Evolutionary conservation across 2,797 vertebrate species (phyloP), one percentile per base, ranked within the genome.

Genomic region (Ispidina picta): DNA sequence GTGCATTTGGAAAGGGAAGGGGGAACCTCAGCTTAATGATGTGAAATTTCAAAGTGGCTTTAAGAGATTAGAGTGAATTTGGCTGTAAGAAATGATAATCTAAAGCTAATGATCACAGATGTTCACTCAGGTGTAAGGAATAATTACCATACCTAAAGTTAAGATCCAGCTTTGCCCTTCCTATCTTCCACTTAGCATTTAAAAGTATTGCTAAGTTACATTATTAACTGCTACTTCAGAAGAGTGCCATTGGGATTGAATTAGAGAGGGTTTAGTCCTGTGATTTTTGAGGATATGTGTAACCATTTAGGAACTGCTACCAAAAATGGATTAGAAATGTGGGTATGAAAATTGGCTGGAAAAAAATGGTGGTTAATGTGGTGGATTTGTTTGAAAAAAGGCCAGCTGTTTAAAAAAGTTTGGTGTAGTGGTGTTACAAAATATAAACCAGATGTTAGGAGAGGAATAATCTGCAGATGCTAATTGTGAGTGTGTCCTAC

Each of bases 91-190:
- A 89, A 82, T 41, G 20, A 54, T 78, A 54, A 87, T 92, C 74
- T 92, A 46, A 90, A 93, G 31, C 44, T 88, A 89, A 93, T 81
- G 89, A 79, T 89, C 76, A 68, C 49, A 89, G 73, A 54, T 93
- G 80, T 89, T 91, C 41, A 28, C 18, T 83, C 37, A 68, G 60
- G 74, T 88, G 33, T 43, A 58, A 81, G 33, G 90, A 88, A 75
- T 75, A 86, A 87, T 82, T 70, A 35, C 19, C 26, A 31, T 66
- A 71, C 16, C 17, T 64, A 29, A 92, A 66, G 21, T 31, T 70
- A 37, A 29, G 19, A 63, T 79, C 31, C 26, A 62, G 31, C 33
- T 85, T 95, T 90, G 48, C 28, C 52, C 31, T 89, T 81, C 49
- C 33, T 78, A 6, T 81, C 59, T 73, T 82, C 59, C 37, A 25